Evolutionary conservation across 2,113 vertebrate species (phyloP), one percentile per base, ranked within the genome.

Genomic region (Neoarius graeffei): DNA sequence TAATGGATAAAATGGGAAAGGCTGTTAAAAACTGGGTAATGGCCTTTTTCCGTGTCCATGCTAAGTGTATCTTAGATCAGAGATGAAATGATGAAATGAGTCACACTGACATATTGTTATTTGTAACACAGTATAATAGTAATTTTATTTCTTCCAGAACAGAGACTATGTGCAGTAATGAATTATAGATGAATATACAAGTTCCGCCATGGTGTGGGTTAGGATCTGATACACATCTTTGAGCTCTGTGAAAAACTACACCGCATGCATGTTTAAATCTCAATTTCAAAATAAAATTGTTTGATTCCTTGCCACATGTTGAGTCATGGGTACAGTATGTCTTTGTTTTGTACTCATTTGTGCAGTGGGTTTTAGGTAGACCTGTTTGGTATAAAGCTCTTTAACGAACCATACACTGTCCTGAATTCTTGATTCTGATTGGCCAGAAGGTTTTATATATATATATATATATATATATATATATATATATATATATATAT

Each of bases 1-100:
- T 89, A 87, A 74, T 87, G 76, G 64, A 59, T 85, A 87, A 87
- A 81, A 50, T 71, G 52, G 73, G 77, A 80, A 84, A 84, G 83
- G 81, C 42, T 84, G 57, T 54, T 50, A 48, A 52, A 85, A 87
- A 6, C 56, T 59, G 64, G 15, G 19, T 86, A 82, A 86, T 81
- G 66, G 56, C 76, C 81, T 81, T 8, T 59, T 56, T 67, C 57
- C 13, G 19, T 86, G 50, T 88, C 56, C 23, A 64, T n/a, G 19
- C 74, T 87, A 23, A 10, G 54, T 66, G 25, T 76, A 64, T 19
- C 5, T 66, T 52, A 23, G 42, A 73, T 69, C 56, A 42, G 62
- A 84, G 54, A 56, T 69, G 73, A 88, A 84, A 64, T 15, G 20
- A 30, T 67, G 20, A 83, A 67, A 67, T 67, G 23, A 67, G 10